phyloP scores from a whole-genome alignment of 1,140 invertebrate genomes.

The Papilio machaon region DNA sequence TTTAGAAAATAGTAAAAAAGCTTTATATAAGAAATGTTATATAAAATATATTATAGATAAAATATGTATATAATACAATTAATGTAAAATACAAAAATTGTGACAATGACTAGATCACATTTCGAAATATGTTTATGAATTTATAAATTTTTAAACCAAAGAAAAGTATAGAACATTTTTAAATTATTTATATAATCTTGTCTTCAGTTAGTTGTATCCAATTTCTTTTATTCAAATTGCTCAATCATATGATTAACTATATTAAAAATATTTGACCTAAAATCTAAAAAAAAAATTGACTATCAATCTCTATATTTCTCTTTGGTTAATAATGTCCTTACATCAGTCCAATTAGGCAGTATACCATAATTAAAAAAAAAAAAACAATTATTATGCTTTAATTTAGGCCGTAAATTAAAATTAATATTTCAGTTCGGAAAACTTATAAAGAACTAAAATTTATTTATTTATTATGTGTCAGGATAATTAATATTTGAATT shows the following conservation, averaged over 20 bases:
- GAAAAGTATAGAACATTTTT: conserved; percentile 30
- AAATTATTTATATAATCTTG: not conserved
- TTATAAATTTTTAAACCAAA: conserved; percentile 36
- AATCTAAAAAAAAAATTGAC: conserved; percentile 19
- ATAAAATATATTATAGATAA: conserved; percentile 4
- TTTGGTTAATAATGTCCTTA: conserved; percentile 37
- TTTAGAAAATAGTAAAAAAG: not conserved
- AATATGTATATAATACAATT: conserved; percentile 29
- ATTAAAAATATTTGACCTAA: conserved; percentile 24
- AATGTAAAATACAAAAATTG: conserved; percentile 21
- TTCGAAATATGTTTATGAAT: conserved; percentile 18
- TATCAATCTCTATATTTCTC: conserved; percentile 31
- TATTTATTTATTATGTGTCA: conserved; percentile 6
- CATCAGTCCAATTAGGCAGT: conserved; percentile 61
- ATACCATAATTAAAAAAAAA: not conserved
- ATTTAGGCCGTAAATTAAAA: not conserved
- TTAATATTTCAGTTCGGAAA: conserved; percentile 2
- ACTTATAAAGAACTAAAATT: too few relatives aligned
- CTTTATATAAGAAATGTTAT: conserved; percentile 4
- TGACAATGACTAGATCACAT: conserved; percentile 34
- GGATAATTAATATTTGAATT: conserved; percentile 36
- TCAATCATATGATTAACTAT: not conserved
- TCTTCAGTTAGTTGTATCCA: not conserved
- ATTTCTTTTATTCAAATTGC: not conserved
- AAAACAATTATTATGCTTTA: not conserved